phyloP scores from a whole-genome alignment of 2,888 invertebrate species.

The Ormyrus pomaceus region DNA sequence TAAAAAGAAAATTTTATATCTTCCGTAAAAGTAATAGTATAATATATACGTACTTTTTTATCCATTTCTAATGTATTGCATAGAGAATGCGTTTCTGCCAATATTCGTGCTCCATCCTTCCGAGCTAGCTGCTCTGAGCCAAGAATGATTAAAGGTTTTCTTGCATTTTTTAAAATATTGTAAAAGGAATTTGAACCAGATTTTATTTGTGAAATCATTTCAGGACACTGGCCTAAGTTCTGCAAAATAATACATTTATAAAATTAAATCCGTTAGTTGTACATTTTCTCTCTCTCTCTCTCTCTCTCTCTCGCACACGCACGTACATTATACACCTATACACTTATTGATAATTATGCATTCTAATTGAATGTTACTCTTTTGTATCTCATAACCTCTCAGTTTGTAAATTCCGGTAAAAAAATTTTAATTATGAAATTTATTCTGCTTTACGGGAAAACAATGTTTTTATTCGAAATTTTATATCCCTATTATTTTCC shows the following conservation, averaged over 20 bases:
- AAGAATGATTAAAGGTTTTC: slow-evolving; percentile 92
- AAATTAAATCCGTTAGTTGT: slow-evolving; percentile 11
- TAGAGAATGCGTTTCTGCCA: slow-evolving; percentile 85
- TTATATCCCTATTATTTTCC: too few species aligned
- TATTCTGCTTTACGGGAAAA: too few species aligned
- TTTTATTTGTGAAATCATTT: slow-evolving; percentile 85
- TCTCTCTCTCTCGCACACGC: too few species aligned
- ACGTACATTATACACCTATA: too few species aligned
- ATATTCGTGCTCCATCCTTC: slow-evolving; percentile 86
- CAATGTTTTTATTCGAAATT: too few species aligned
- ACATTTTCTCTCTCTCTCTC: too few species aligned
- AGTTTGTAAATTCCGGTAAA: too few species aligned
- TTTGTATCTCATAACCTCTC: too few species aligned
- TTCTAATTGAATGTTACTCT: too few species aligned
- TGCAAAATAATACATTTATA: slow-evolving; percentile 68
- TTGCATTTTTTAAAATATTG: slow-evolving; percentile 84
- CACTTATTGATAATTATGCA: too few species aligned
- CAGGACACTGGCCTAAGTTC: slow-evolving; percentile 90
- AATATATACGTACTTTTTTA: slow-evolving; percentile 76
- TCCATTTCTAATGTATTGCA: slow-evolving; percentile 79
- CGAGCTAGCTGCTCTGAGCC: slow-evolving; percentile 91
- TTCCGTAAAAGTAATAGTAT: slow-evolving; percentile 21
- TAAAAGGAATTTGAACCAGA: slow-evolving; percentile 84
- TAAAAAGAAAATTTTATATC: slow-evolving; percentile 58
- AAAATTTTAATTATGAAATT: too few species aligned